Base-by-base conservation (phyloP, 2,797 vertebrate species). In the Acanthis flammea region DNA sequence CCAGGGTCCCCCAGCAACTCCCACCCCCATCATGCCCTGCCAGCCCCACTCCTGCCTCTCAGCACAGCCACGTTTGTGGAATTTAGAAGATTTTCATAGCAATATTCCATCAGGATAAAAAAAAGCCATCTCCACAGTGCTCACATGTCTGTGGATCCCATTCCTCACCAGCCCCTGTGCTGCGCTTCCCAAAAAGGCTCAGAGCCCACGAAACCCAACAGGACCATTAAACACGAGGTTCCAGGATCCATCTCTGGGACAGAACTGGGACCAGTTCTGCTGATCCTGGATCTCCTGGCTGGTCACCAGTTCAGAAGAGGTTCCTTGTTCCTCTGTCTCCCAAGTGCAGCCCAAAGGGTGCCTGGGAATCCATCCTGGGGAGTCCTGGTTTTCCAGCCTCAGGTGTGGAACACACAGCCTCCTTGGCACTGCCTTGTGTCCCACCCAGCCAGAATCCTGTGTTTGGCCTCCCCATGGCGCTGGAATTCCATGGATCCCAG, bases 361-460 rank as follows among this genome's bases (percentile, higher is more conserved):
- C 41, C 51, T 33, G 0, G 37, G 28, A 48, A 24, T 0, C 33
- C 35, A 30, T 4, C 63, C 44, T 35, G 77, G n/a, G 14, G 14
- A n/a, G 33, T 48, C 37, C 68, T 6, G 19, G 18, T 25, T 77
- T 51, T 51, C 31, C 31, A 68, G 73, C 35, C 73, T 47, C 58
- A n/a, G 74, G 41, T 41, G 19, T 9, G 4, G 6, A 48, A 9
- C 41, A n/a, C 30, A 27, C 21, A 2, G 1, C 14, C 24, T 3
- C 45, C 19, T 8, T 5, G 25, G 24, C 13, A 3, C 25, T 16
- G 31, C 27, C 45, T 45, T 17, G 35, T 33, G 68, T n/a, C 50
- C 18, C 2, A 3, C 23, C 65, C 8, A 9, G 15, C 16, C 42
- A 12, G 16, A 3, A 19, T 8, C 2, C 0, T 1, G 18, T 5